Conservation (phyloP, 2,797 vertebrate species). For the Propithecus deckenii region DNA sequence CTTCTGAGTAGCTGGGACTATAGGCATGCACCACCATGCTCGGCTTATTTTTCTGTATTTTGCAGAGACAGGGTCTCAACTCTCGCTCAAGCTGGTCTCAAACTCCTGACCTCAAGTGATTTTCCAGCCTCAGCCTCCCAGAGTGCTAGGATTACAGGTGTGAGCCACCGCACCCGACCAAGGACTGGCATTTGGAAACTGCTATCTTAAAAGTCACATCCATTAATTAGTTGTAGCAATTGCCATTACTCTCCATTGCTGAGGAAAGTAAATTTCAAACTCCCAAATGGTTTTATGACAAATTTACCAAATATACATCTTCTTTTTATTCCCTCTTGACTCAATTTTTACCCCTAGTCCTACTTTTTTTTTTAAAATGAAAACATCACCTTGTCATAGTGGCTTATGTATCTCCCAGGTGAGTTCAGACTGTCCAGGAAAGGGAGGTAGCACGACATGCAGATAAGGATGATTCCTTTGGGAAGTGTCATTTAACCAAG, state of each 20-base stretch:
- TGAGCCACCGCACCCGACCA: neutral
- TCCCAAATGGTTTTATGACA: slow-evolving; percentile 4
- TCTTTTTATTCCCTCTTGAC: slow-evolving; percentile 34
- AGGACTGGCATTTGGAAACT: slow-evolving; percentile 28
- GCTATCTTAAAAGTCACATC: slow-evolving; percentile 41
- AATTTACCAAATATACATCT: neutral
- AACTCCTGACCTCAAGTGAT: neutral
- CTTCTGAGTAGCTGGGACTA: neutral
- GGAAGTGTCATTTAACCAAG: neutral
- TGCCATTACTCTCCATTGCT: neutral
- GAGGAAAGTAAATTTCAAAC: slow-evolving; percentile 33
- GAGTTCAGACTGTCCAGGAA: neutral
- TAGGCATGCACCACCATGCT: neutral
- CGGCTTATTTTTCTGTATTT: neutral
- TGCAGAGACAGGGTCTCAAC: neutral
- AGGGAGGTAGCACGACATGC: neutral
- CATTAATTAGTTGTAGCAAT: slow-evolving; percentile 19
- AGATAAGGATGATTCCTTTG: neutral
- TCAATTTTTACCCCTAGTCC: neutral
- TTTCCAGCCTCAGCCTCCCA: neutral
- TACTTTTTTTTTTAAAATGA: neutral
- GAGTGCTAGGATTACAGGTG: too few species aligned
- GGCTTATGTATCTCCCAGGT: neutral
- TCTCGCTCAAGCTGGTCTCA: neutral
- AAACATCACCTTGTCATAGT: neutral